phyloP scores from a whole-genome alignment of 2,797 vertebrate species.

The Sebastes goodei region DNA sequence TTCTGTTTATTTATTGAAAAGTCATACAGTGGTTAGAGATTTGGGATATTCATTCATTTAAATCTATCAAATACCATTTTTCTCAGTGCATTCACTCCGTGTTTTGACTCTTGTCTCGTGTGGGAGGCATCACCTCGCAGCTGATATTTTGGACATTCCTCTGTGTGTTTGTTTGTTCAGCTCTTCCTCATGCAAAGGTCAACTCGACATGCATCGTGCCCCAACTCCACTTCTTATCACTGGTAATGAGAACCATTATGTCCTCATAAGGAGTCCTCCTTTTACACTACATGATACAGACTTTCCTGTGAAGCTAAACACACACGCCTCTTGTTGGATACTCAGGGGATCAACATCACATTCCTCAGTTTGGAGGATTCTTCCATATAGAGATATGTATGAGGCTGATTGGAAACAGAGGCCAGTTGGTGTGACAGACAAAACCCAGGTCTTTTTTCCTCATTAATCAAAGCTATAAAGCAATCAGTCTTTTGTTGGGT shows the following conservation, averaged over 20 bases:
- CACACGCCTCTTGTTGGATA: background rate
- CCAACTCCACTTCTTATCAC: conserved; percentile 24
- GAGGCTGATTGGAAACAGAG: conserved; percentile 58
- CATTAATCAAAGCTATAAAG: conserved; percentile 33
- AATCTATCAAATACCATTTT: background rate
- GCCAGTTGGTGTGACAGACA: conserved; percentile 26
- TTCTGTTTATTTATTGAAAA: background rate
- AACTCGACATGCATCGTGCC: background rate
- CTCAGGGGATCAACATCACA: conserved; percentile 27
- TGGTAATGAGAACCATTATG: conserved; percentile 14
- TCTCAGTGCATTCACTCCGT: background rate
- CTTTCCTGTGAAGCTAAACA: background rate
- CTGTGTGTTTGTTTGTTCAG: conserved; percentile 24
- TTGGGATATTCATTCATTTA: background rate
- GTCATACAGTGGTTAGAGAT: too few relatives aligned
- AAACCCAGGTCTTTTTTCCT: conserved; percentile 41
- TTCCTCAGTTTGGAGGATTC: conserved; percentile 34
- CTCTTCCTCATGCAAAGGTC: conserved; percentile 45
- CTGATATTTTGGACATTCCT: conserved; percentile 30
- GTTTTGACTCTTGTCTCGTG: background rate
- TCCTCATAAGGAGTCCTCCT: background rate
- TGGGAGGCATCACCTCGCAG: background rate
- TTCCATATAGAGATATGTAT: conserved; percentile 32
- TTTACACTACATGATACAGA: background rate
- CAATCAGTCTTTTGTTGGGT: background rate